Percentiles rank a stretch among this genome's conserved stretches.
Evolutionary conservation across 2,888 invertebrate species (phyloP).

Genomic region (Dryococelus australis): DNA sequence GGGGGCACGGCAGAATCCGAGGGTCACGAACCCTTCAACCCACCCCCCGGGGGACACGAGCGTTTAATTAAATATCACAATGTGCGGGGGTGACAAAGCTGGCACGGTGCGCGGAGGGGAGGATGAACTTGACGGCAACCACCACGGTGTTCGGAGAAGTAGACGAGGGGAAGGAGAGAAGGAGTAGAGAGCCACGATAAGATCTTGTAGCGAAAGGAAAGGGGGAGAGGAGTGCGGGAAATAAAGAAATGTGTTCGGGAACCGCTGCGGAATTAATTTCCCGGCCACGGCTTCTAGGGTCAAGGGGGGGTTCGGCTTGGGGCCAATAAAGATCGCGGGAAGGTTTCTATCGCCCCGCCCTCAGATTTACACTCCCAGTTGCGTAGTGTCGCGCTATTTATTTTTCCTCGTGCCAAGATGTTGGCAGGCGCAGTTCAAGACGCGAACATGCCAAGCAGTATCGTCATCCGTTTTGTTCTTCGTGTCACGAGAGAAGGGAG

Average conservation of each 20-base stretch:
- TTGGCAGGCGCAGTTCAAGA: no score
- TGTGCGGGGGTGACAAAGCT: neutral
- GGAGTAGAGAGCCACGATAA: neutral
- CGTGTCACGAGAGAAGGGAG: no score
- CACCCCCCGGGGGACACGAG: neutral
- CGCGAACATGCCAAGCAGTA: no score
- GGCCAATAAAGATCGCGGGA: no score
- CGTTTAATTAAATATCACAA: conserved; percentile 11
- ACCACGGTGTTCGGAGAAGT: neutral
- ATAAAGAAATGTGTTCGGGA: conserved; percentile 8
- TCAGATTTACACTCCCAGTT: no score
- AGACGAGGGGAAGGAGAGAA: neutral
- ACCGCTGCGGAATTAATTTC: neutral
- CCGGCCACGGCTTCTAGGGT: neutral
- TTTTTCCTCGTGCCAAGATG: no score
- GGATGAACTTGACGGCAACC: no score
- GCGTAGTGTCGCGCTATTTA: no score
- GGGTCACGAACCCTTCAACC: no score
- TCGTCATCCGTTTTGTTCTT: no score
- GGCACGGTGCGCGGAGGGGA: neutral
- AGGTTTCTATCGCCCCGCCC: no score
- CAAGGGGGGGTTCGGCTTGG: neutral
- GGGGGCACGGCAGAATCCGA: no score
- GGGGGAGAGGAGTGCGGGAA: neutral
- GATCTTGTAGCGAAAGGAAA: neutral